Percentiles rank a stretch among this genome's conserved stretches.
Conservation (phyloP, 2,888 invertebrate genomes). For the Mythimna pallens region DNA sequence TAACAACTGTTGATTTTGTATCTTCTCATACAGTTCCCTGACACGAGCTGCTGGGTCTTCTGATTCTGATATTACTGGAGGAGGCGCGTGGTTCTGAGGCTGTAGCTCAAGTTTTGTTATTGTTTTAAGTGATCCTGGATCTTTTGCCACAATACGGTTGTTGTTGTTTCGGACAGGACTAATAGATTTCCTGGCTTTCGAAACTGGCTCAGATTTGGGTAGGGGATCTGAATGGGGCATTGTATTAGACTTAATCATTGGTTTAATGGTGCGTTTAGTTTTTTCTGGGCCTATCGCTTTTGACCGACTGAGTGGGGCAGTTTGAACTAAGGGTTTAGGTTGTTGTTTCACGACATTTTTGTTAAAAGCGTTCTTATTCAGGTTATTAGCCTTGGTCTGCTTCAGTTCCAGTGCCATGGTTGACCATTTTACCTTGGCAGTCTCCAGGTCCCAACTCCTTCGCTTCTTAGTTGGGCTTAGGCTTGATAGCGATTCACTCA, state of each 20-base stretch:
- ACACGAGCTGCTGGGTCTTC: constrained; percentile 83
- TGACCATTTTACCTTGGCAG: constrained; percentile 89
- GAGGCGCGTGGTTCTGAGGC: constrained; percentile 36
- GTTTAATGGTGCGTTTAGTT: constrained; percentile 68
- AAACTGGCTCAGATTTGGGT: constrained; percentile 41
- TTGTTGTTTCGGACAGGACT: constrained; percentile 70
- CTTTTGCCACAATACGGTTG: constrained; percentile 67
- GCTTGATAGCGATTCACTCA: constrained; percentile 87
- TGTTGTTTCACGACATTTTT: constrained; percentile 56
- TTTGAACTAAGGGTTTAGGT: constrained; percentile 62
- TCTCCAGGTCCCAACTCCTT: constrained; percentile 86
- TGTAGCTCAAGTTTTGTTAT: constrained; percentile 28
- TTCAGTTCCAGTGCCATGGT: constrained; percentile 86
- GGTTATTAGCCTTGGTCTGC: constrained; percentile 63
- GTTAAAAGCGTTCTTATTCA: constrained; percentile 44
- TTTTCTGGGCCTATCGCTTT: constrained; percentile 71
- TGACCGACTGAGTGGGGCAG: constrained; percentile 62
- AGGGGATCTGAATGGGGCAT: constrained; percentile 70
- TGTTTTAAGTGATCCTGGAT: constrained; percentile 53
- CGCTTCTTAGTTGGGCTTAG: constrained; percentile 81
- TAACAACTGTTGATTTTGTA: constrained; percentile 92
- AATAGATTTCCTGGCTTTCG: constrained; percentile 65
- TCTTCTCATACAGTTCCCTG: constrained; percentile 85
- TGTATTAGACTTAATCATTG: constrained; percentile 47
- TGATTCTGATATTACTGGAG: constrained; percentile 68